These are phyloP conservation scores for Dasysyrphus tricinctus DNA, from an alignment of 2,888 invertebrate genomes.

Conservation along the genomic window DNA sequence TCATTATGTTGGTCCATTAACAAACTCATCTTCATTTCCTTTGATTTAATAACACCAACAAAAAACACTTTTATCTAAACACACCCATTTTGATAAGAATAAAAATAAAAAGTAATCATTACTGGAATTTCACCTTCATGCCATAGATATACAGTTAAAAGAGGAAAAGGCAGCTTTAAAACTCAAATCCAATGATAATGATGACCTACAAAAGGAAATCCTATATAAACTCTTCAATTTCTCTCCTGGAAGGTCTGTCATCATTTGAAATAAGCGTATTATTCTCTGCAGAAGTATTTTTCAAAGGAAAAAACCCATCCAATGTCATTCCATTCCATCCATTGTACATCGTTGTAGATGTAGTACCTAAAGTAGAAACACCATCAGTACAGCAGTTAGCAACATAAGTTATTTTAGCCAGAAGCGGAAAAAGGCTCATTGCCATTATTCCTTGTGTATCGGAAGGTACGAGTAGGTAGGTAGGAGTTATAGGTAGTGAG, in stretches of 20 bases:
- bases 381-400: conserved; percentile 1
- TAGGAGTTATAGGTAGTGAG: too few relatives aligned
- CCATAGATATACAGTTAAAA: background rate
- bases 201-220: conserved; percentile 2
- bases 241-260: background rate
- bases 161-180: background rate
- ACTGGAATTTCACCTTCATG: background rate
- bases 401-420: conserved; percentile 21
- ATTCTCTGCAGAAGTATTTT: background rate
- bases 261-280: background rate
- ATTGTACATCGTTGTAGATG: too few relatives aligned
- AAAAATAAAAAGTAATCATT: conserved; percentile 10
- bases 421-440: conserved; percentile 7
- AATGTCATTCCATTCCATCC: background rate
- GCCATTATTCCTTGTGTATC: background rate
- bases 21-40: background rate
- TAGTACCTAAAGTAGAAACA: background rate
- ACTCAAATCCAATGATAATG: background rate
- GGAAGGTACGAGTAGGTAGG: background rate
- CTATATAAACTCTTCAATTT: conserved; percentile 1
- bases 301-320: background rate
- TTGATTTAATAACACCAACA: background rate
- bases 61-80: background rate
- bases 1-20: background rate
- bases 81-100: background rate